Base-by-base conservation (phyloP, 2,797 vertebrate species). In the Toxotes lorentzi region DNA sequence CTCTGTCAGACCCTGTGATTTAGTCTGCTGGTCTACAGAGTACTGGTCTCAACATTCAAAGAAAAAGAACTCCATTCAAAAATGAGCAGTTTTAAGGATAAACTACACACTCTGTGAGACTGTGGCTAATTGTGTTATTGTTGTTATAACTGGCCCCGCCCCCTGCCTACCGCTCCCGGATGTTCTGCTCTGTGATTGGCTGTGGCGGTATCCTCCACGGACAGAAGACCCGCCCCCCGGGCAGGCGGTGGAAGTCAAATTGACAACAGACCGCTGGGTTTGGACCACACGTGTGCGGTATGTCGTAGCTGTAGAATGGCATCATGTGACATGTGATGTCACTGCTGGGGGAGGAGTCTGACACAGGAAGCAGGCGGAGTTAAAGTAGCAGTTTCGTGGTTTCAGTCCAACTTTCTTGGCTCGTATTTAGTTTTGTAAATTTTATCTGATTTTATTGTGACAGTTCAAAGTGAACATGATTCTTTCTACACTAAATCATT, bases 271-370 rank as follows among this genome's bases (percentile, higher is more conserved):
- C 93, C 43, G 98, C 96, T 0, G 97, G 97, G 89, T 98, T 96
- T 0, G 97, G 97, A 38, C 97, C 97, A 13, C 97, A 99, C 0
- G 97, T 99, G 89, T 99, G 97, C 41, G 97, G 97, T 45, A 99
- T 19, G 51, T 99, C 97, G 40, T 99, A 99, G 91, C 97, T 98
- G 94, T 98, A 99, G 94, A 99, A 99, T 23, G 97, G 97, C 97
- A 99, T 99, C 97, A 98, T 97, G 93, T 99, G 97, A 89, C 97
- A 98, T 21, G 96, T 94, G 84, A 99, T 97, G 92, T 99, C 97
- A 81, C 96, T 96, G 88, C 80, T 93, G 77, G 95, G 91, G 89
- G 94, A 95, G 83, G 94, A 75, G 91, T 97, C 97, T 99, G 91
- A 72, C 90, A 74, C 23, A 70, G 45, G 50, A 64, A 76, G 32